Conservation (phyloP, 2,797 vertebrate species). For the Centropyge bicolor region DNA sequence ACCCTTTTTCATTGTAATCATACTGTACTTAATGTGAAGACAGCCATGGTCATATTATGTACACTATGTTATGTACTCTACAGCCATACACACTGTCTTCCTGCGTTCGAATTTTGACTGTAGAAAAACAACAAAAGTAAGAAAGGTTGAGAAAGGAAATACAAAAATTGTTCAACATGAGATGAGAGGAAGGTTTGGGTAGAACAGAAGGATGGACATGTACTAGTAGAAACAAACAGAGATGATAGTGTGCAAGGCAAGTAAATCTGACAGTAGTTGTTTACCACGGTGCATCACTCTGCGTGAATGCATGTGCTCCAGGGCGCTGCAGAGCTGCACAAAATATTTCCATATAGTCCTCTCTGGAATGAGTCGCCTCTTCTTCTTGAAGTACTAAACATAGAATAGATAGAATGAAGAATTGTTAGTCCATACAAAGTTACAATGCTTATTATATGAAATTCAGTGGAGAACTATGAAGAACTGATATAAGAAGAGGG, state of each 20-base stretch:
- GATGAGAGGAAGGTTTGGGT: background rate
- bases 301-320: slow-evolving; percentile 98
- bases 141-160: background rate
- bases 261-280: background rate
- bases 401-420: background rate
- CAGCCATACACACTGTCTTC: background rate
- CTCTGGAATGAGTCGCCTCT: slow-evolving; percentile 95
- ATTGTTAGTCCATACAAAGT: background rate
- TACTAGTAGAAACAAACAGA: background rate
- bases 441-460: background rate
- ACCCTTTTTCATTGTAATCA: background rate
- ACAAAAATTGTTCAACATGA: background rate
- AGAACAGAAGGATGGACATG: background rate
- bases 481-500: background rate
- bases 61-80: background rate
- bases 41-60: background rate
- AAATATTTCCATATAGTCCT: slow-evolving; percentile 98
- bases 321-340: slow-evolving; percentile 95
- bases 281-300: slow-evolving; percentile 96
- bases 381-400: slow-evolving; percentile 95
- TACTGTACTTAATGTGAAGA: background rate
- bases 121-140: background rate
- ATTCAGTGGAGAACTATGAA: background rate
- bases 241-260: background rate
- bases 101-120: background rate